Base-by-base conservation (phyloP, 1,140 invertebrate species). In the Schlechtendalia chinensis region DNA sequence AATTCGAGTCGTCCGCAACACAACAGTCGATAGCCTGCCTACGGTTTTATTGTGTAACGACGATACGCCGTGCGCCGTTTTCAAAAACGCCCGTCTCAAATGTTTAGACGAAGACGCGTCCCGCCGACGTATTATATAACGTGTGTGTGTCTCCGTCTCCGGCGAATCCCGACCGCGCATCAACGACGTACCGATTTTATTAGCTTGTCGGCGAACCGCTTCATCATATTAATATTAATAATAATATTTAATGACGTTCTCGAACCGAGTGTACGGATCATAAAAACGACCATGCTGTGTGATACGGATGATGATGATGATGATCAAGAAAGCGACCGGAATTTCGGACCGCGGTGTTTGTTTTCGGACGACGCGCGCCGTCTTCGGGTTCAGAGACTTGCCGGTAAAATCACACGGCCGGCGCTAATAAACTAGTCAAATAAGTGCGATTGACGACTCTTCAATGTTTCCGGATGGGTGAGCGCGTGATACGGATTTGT, bases 1-100 rank as follows among this genome's bases (percentile, higher is more conserved):
- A 39, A 67, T 67, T 67, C n/a, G 63, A 67, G 63, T 45, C 63
- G 19, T 11, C 32, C 63, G 63, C 63, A 45, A 67, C 63, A 67
- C 63, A 67, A 67, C 63, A 39, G n/a, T 67, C n/a, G 29, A 67
- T 39, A 24, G 63, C 19, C 63, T 67, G 17, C 63, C 29, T 39
- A 67, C 63, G 8, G 63, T 67, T 67, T 67, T 45, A 32, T n/a
- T n/a, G n/a, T 29, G 61, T 63, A 63, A 63, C 32, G 32, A 4
- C 61, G 32, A 63, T 63, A 63, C 61, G 10, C 19, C n/a, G 10
- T 14, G 63, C 3, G n/a, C 63, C 63, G 63, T 67, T 39, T 65
- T 45, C n/a, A 67, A 67, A 39, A 39, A 67, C 14, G 63, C 17
- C 17, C n/a, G n/a, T n/a, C n/a, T n/a, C n/a, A n/a, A n/a, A n/a